Base-by-base conservation (phyloP, 30 jellyfish, hydroid and myxozoan species). In the Morbakka virulenta region DNA sequence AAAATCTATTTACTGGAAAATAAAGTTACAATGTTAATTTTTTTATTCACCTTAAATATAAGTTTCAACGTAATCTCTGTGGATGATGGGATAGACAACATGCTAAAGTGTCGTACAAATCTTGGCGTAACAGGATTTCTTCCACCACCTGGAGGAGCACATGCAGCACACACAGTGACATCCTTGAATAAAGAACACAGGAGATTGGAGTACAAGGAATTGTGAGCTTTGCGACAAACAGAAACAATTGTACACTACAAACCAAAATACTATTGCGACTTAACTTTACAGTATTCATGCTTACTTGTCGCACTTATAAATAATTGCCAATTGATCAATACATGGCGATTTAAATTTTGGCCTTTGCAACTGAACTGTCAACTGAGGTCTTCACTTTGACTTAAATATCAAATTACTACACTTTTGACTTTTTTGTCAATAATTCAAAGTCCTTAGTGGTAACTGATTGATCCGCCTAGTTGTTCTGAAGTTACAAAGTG, bases 141-240 rank as follows among this genome's bases (percentile, higher is more conserved):
- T 1, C 97, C 97, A 47, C 97, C 97, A 69, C 97, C 97, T 32
- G 97, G 97, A 25, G 97, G 97, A 21, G 97, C 97, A 77, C 97
- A 89, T 3, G 97, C 97, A 2, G 97, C 94, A 49, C 97, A 75
- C 22, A 89, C 84, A 2, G 97, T 83, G 17, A 89, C 94, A 31
- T 82, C 97, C 97, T 89, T 35, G 23, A 62, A 52, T 21, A 31
- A 14, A 32, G 47, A 52, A 2, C 31, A 2, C 12, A 14, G 28
- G 0, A 11, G 49, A 23, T n/a, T 41, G 0, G 17, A 24, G 25
- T 73, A 3, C 0, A 50, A 62, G 6, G 32, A 47, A 26, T 62
- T 30, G 79, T 30, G 31, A 2, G 23, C 23, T 14, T 26, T 24
- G 34, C 3, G 33, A 66, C 63, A 23, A 3, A 3, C 6, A 26